Evolutionary conservation across 2,888 invertebrate genomes (phyloP).

Genomic region (Dicycla oo): DNA sequence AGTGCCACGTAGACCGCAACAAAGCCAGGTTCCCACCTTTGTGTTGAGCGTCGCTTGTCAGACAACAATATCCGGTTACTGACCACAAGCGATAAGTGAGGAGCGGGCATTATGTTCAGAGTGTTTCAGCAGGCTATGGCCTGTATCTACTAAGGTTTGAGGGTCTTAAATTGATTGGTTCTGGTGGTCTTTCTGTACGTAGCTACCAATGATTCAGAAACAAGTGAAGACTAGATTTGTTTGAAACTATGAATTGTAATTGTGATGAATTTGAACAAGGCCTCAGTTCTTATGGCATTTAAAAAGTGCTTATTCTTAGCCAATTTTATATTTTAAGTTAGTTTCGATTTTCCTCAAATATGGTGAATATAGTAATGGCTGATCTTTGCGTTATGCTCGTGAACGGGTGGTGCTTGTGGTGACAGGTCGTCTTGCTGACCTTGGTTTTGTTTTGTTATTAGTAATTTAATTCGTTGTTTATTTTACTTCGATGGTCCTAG

Average conservation of each 20-base stretch:
- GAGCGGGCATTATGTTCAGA: conserved; percentile 47
- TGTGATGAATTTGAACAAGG: not conserved
- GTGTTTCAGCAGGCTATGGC: not conserved
- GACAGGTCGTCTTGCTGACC: too few relatives aligned
- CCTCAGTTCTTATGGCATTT: too few relatives aligned
- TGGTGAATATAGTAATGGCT: too few relatives aligned
- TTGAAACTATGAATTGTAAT: not conserved
- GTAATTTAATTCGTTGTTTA: too few relatives aligned
- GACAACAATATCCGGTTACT: conserved; percentile 86
- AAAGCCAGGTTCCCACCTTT: conserved; percentile 81
- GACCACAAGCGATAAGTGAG: conserved; percentile 56
- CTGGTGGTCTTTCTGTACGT: not conserved
- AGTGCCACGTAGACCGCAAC: conserved; percentile 78
- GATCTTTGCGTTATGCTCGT: too few relatives aligned
- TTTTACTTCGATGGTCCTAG: too few relatives aligned
- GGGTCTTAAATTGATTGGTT: not conserved
- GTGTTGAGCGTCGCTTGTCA: conserved; percentile 78
- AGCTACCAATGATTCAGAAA: not conserved
- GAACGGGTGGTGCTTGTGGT: too few relatives aligned
- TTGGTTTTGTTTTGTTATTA: too few relatives aligned
- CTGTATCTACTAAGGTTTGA: not conserved
- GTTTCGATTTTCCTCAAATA: too few relatives aligned
- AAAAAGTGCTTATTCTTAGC: too few relatives aligned
- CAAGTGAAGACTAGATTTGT: not conserved
- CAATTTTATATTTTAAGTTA: too few relatives aligned